Evolutionary conservation across 2,113 vertebrate genomes (phyloP).

Genomic region (Ictidomys tridecemlineatus): DNA sequence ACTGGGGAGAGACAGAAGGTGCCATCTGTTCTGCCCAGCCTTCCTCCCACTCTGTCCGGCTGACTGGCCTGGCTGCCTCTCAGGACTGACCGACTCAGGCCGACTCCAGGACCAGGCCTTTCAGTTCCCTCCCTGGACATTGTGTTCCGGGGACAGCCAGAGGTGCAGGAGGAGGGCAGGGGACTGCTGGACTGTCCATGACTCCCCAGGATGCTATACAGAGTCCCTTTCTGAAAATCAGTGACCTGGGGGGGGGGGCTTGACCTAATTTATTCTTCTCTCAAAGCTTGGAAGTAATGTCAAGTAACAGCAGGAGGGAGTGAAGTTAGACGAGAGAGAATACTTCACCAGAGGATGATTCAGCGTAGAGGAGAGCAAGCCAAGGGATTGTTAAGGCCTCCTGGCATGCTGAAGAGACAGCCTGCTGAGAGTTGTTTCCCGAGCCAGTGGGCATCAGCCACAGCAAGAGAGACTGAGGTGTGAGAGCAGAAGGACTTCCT

Average conservation of each 20-base stretch:
- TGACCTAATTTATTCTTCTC: not conserved
- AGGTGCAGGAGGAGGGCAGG: not conserved
- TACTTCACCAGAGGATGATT: not conserved
- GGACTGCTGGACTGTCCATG: not conserved
- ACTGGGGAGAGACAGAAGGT: constrained; percentile 21
- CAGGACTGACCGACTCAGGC: not conserved
- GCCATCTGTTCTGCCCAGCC: constrained; percentile 66
- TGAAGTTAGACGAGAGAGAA: constrained; percentile 31
- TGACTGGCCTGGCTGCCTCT: constrained; percentile 3
- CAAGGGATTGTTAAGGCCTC: not conserved
- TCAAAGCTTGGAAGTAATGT: not conserved
- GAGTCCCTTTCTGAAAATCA: not conserved
- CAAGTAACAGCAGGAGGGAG: constrained; percentile 18
- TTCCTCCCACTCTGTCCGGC: not conserved
- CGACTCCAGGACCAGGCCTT: constrained; percentile 5
- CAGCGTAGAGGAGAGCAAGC: not conserved
- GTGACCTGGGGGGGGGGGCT: not conserved
- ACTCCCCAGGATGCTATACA: not conserved
- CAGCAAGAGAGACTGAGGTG: not conserved
- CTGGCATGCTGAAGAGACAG: not conserved
- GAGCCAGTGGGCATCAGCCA: not conserved
- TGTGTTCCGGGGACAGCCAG: not conserved
- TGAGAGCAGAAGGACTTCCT: constrained; percentile 1
- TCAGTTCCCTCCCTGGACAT: constrained; percentile 3
- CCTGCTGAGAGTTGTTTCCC: not conserved